Conservation (phyloP, 2,113 vertebrate species). For the Rafetus swinhoei region DNA sequence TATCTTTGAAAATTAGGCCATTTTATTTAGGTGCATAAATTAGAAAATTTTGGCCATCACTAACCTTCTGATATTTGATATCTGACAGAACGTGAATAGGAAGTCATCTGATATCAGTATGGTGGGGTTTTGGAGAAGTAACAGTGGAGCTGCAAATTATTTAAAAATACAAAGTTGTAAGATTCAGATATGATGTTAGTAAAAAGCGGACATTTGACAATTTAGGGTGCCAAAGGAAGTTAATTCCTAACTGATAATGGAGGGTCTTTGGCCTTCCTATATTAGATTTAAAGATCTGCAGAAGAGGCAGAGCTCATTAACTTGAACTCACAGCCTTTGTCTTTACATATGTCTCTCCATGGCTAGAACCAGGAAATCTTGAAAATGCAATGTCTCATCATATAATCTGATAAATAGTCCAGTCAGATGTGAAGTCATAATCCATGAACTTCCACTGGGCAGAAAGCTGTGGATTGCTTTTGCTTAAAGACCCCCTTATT, state of each 20-base stretch:
- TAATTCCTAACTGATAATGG: not conserved
- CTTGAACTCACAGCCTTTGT: constrained; percentile 18
- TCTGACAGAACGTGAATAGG: not conserved
- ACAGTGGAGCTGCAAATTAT: not conserved
- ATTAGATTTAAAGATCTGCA: constrained; percentile 40
- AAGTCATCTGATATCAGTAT: constrained; percentile 5
- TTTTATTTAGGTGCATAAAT: not conserved
- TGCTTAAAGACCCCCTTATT: not conserved
- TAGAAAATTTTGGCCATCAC: constrained; percentile 19
- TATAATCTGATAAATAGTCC: not conserved
- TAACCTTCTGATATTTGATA: not conserved
- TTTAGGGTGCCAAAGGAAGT: constrained; percentile 33
- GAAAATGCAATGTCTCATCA: constrained; percentile 10
- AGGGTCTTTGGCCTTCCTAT: constrained; percentile 22
- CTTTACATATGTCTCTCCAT: constrained; percentile 8
- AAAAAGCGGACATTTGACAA: accelerated
- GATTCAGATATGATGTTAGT: not conserved
- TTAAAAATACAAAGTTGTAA: not conserved
- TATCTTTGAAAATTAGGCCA: constrained; percentile 7
- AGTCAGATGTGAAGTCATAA: not conserved
- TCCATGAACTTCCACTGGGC: not conserved
- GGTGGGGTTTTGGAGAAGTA: not conserved
- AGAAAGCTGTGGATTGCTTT: not conserved
- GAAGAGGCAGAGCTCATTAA: constrained; percentile 31
- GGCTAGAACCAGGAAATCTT: not conserved